Evolutionary conservation across 1,140 invertebrate species (phyloP).

Genomic region (Delia radicum): DNA sequence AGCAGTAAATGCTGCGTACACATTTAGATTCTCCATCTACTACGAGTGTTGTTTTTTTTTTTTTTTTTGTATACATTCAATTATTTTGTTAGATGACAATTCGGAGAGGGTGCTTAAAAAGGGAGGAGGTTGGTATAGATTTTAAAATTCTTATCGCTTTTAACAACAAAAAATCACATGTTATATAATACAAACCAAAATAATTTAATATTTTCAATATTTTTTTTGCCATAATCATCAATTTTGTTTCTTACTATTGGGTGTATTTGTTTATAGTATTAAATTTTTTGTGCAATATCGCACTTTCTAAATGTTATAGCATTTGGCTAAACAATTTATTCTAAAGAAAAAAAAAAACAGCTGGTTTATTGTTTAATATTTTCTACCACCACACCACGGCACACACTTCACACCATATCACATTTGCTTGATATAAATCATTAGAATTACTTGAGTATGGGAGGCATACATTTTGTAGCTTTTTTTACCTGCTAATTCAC

Average conservation of each 20-base stretch:
- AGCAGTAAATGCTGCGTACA: neutral
- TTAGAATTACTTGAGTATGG: too few species aligned
- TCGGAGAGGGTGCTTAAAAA: neutral
- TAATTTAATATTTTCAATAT: neutral
- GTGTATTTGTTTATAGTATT: neutral
- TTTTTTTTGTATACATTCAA: neutral
- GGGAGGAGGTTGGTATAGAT: neutral
- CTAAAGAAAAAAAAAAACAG: neutral
- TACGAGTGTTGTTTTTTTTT: neutral
- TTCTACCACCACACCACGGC: too few species aligned
- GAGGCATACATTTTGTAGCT: neutral
- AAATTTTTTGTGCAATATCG: too few species aligned
- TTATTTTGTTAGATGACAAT: neutral
- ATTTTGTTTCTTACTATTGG: neutral
- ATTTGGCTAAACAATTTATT: neutral
- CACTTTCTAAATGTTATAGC: too few species aligned
- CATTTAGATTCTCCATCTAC: neutral
- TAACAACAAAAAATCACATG: neutral
- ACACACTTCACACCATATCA: too few species aligned
- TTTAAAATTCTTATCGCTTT: slow-evolving; percentile 3
- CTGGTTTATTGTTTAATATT: neutral
- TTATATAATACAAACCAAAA: neutral
- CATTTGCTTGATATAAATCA: too few species aligned
- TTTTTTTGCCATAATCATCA: too few species aligned
- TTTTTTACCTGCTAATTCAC: neutral